These are phyloP conservation scores for Synodontis membranacea DNA, from an alignment of 2,113 vertebrate species.

Conservation along the genomic window DNA sequence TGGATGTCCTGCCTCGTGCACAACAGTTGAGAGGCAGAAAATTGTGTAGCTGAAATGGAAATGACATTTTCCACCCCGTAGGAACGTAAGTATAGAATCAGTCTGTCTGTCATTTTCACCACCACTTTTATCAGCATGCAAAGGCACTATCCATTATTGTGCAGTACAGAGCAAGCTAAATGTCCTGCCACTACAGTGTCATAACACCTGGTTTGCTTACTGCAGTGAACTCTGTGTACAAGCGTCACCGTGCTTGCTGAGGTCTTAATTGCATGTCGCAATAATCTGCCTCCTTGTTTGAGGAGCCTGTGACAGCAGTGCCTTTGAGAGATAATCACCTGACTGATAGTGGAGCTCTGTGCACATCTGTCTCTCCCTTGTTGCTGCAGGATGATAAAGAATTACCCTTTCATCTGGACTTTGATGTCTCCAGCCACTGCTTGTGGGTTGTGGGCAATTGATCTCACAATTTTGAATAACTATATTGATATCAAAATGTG, in stretches of 20 bases:
- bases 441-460: constrained; percentile 13
- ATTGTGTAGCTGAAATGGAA: constrained; percentile 36
- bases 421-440: constrained; percentile 47
- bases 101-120: constrained; percentile 20
- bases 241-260: constrained; percentile 59
- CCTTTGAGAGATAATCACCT: constrained; percentile 62
- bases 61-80: constrained; percentile 10
- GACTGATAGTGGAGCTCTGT: constrained; percentile 59
- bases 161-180: background rate
- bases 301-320: constrained; percentile 51
- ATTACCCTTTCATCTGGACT: constrained; percentile 48
- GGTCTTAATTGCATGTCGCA: constrained; percentile 70
- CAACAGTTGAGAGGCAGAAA: constrained; percentile 21
- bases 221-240: constrained; percentile 37
- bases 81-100: constrained; percentile 9
- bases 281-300: constrained; percentile 64
- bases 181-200: background rate
- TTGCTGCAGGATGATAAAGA: constrained; percentile 51
- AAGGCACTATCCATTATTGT: background rate
- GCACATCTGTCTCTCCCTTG: constrained; percentile 60
- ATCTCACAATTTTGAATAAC: constrained; percentile 35
- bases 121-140: constrained; percentile 19
- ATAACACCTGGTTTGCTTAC: constrained; percentile 4
- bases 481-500: constrained; percentile 1
- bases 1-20: constrained; percentile 7